These are phyloP conservation scores for Enchytraeus crypticus DNA, from an alignment of 2,888 invertebrate genomes.

Conservation along the genomic window DNA sequence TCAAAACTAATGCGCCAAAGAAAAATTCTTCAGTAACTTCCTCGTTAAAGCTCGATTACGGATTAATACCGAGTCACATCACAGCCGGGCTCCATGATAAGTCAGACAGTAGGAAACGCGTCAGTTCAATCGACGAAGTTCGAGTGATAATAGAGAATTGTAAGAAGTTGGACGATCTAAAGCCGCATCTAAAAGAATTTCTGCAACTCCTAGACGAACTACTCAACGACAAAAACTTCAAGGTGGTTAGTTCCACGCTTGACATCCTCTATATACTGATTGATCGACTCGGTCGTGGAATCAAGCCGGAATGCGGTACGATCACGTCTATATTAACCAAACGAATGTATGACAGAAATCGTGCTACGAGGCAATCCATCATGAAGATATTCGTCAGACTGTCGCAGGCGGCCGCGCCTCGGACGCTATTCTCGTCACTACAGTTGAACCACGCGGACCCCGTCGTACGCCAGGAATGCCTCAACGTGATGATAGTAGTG, in stretches of 20 bases:
- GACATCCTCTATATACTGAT: constrained; percentile 51
- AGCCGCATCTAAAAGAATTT: constrained; percentile 59
- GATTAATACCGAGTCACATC: constrained; percentile 49
- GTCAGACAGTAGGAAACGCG: constrained; percentile 56
- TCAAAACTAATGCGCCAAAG: neutral
- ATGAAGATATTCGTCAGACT: constrained; percentile 31
- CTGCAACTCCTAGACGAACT: constrained; percentile 55
- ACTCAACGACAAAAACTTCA: constrained; percentile 57
- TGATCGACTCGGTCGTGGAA: constrained; percentile 44
- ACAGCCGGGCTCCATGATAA: constrained; percentile 49
- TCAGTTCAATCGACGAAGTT: constrained; percentile 57
- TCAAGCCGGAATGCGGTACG: constrained; percentile 51
- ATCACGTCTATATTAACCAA: constrained; percentile 50
- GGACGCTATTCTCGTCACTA: constrained; percentile 35
- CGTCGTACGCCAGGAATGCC: constrained; percentile 63
- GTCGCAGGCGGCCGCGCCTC: constrained; percentile 47
- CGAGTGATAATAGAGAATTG: constrained; percentile 52
- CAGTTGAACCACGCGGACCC: constrained; percentile 51
- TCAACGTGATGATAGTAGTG: constrained; percentile 68
- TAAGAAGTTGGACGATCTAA: constrained; percentile 45
- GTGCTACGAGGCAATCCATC: constrained; percentile 52
- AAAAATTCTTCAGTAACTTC: neutral
- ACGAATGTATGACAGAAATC: constrained; percentile 52
- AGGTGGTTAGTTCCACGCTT: constrained; percentile 51
- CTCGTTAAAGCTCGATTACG: constrained; percentile 43